Conservation (phyloP, 2,888 invertebrate species). For the Panorpa germanica region DNA sequence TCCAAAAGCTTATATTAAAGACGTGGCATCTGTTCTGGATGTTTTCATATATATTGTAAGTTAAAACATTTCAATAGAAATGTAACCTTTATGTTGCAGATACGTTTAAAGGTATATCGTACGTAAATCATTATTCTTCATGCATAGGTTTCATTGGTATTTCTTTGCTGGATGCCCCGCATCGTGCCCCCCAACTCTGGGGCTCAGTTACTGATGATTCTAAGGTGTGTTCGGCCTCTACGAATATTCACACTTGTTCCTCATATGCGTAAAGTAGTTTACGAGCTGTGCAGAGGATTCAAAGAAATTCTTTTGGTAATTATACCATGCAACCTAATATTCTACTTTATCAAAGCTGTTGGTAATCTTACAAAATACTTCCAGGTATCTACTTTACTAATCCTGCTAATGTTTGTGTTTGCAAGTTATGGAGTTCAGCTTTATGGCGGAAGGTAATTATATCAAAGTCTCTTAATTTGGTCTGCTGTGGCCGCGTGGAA, state of each 20-base stretch:
- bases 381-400: constrained; percentile 85
- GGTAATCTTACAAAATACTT: constrained; percentile 14
- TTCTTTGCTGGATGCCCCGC: constrained; percentile 91
- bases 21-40: constrained; percentile 90
- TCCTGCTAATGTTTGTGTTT: constrained; percentile 96
- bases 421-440: constrained; percentile 97
- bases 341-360: neutral
- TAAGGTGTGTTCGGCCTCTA: constrained; percentile 88
- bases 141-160: constrained; percentile 75
- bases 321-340: constrained; percentile 7
- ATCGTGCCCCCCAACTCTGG: constrained; percentile 83
- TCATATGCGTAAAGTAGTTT: constrained; percentile 98
- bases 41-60: constrained; percentile 92
- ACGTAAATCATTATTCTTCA: constrained; percentile 4
- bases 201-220: constrained; percentile 88
- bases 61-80: constrained; percentile 12
- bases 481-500: no score
- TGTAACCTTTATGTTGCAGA: neutral
- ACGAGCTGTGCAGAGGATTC: constrained; percentile 93
- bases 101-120: neutral
- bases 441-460: constrained; percentile 60
- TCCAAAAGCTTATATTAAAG: constrained; percentile 95
- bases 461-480: no score
- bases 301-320: constrained; percentile 91
- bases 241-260: constrained; percentile 96